Evolutionary conservation across 2,888 invertebrate genomes (phyloP).

Genomic region (Agonopterix subpropinquella): DNA sequence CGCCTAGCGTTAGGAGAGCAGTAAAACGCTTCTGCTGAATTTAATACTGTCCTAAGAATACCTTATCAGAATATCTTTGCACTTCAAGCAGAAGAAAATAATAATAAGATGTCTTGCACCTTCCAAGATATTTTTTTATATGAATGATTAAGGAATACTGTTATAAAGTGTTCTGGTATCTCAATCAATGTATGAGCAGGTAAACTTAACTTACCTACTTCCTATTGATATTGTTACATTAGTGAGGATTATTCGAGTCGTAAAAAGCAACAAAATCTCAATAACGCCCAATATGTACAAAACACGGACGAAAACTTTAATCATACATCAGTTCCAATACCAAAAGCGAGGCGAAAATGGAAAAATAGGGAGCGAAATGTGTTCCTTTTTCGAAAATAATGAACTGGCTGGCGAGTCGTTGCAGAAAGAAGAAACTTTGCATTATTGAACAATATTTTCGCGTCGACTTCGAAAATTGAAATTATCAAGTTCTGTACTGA

Average conservation of each 20-base stretch:
- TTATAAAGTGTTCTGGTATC: too few relatives aligned
- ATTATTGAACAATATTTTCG: conserved; percentile 39
- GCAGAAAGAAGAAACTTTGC: conserved; percentile 50
- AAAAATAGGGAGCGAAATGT: conserved; percentile 12
- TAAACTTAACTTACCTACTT: too few relatives aligned
- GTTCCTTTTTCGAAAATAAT: conserved; percentile 64
- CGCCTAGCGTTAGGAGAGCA: conserved; percentile 33
- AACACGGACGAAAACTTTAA: conserved; percentile 39
- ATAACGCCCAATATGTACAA: neutral
- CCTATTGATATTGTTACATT: too few relatives aligned
- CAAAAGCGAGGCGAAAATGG: conserved; percentile 36
- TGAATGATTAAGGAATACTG: too few relatives aligned
- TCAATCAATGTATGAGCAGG: too few relatives aligned
- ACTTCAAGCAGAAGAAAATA: too few relatives aligned
- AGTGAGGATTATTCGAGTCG: too few relatives aligned
- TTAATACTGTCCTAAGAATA: conserved; percentile 25
- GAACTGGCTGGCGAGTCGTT: conserved; percentile 56
- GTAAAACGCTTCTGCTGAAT: conserved; percentile 39
- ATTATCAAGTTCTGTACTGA: conserved; percentile 35
- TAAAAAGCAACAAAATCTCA: neutral
- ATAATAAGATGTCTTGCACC: too few relatives aligned
- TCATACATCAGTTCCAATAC: conserved; percentile 48
- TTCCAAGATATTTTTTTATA: too few relatives aligned
- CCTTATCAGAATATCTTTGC: too few relatives aligned
- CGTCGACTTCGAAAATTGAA: conserved; percentile 26